Evolutionary conservation across 2,888 invertebrate genomes (phyloP).

Genomic region (Trichacis sp.): DNA sequence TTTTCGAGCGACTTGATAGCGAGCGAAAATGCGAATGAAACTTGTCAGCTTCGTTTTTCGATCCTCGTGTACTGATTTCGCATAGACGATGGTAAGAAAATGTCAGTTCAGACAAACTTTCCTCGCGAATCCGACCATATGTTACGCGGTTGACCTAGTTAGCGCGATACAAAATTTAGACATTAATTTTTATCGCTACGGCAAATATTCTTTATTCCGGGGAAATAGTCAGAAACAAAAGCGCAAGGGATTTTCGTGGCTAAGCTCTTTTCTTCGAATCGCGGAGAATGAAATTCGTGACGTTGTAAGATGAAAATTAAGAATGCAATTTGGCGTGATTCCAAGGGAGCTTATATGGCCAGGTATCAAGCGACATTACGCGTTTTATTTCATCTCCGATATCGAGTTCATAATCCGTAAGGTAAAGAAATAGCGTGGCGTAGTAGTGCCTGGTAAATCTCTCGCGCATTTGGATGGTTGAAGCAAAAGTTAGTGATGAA

Average conservation of each 20-base stretch:
- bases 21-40: constrained; percentile 13
- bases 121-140: constrained; percentile 16
- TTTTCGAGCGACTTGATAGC: constrained; percentile 6
- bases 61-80: no score
- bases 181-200: neutral
- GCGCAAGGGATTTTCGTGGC: neutral
- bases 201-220: no score
- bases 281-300: constrained; percentile 13
- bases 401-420: constrained; percentile 20
- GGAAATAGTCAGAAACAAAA: neutral
- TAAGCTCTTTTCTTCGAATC: neutral
- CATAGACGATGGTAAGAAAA: no score
- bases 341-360: constrained; percentile 14
- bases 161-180: constrained; percentile 17
- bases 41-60: no score
- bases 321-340: constrained; percentile 29
- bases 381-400: constrained; percentile 14
- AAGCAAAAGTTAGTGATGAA: neutral
- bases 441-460: constrained; percentile 5
- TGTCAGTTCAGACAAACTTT: no score
- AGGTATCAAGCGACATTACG: constrained; percentile 12
- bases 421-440: constrained; percentile 11
- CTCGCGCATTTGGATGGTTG: constrained; percentile 11
- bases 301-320: constrained; percentile 18
- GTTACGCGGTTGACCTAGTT: constrained; percentile 41